A percentile compares a stretch with the other conserved stretches of the same genome.
Conservation (phyloP, 2,888 invertebrate species). For the Eupithecia pulchellata region DNA sequence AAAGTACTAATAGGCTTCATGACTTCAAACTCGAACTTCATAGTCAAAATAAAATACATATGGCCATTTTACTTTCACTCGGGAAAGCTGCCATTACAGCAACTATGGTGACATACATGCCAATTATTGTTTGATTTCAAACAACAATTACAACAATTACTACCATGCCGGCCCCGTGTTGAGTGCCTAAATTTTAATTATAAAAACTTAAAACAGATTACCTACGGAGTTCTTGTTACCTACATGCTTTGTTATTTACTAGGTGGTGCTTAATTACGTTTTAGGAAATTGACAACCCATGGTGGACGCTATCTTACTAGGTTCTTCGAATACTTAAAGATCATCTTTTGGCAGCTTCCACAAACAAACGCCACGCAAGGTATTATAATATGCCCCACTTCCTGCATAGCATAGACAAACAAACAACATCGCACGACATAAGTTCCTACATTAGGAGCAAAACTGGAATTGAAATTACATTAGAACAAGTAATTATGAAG, state of each 20-base stretch:
- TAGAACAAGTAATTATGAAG: too few species aligned
- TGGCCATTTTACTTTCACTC: constrained; percentile 19
- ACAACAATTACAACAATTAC: too few species aligned
- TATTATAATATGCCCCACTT: too few species aligned
- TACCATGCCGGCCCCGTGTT: not conserved
- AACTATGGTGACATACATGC: constrained; percentile 28
- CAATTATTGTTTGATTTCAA: constrained; percentile 8
- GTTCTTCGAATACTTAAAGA: too few species aligned
- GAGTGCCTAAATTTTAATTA: not conserved
- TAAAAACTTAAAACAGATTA: not conserved
- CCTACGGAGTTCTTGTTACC: not conserved
- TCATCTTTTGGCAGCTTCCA: too few species aligned
- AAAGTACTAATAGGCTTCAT: not conserved
- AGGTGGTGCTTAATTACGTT: not conserved
- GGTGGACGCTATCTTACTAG: constrained; percentile 16
- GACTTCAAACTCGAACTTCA: not conserved
- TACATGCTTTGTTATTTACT: not conserved
- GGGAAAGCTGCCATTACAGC: constrained; percentile 18
- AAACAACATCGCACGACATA: too few species aligned
- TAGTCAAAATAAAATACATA: constrained; percentile 26
- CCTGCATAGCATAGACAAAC: too few species aligned
- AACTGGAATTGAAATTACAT: too few species aligned
- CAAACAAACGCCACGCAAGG: too few species aligned
- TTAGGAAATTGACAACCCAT: not conserved
- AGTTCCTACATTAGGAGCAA: too few species aligned